Conservation (phyloP, 2,797 vertebrate species). For the Euphonia xanthogaster region DNA sequence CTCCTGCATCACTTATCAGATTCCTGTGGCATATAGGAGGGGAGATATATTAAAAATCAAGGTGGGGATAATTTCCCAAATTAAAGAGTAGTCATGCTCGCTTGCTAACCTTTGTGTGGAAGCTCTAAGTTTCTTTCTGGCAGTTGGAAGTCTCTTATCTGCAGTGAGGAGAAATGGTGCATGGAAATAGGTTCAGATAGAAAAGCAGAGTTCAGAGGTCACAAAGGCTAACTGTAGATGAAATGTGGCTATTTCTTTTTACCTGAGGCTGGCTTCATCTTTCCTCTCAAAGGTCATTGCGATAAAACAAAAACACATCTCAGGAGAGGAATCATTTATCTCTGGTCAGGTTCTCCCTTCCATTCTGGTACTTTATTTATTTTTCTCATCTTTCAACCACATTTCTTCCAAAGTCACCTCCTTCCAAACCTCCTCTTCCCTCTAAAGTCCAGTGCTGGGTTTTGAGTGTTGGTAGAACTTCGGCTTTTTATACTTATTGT, state of each 20-base stretch:
- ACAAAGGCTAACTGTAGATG: conserved; percentile 85
- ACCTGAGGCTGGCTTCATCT: conserved; percentile 89
- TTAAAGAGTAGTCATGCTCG: conserved; percentile 32
- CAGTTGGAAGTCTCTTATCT: conserved; percentile 79
- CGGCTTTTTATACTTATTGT: not conserved
- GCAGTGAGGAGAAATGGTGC: conserved; percentile 76
- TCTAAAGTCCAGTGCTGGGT: not conserved
- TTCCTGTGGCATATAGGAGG: not conserved
- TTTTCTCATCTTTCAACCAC: not conserved
- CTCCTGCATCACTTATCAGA: not conserved
- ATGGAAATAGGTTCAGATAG: conserved; percentile 89
- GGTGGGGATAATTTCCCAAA: not conserved
- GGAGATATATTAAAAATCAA: not conserved
- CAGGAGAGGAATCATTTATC: conserved; percentile 68
- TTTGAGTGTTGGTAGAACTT: not conserved
- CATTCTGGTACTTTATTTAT: conserved; percentile 65
- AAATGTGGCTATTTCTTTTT: conserved; percentile 94
- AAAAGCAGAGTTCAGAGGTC: conserved; percentile 89
- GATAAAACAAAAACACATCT: conserved; percentile 81
- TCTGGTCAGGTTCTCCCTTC: conserved; percentile 41
- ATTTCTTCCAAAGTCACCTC: not conserved
- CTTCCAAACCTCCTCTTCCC: not conserved
- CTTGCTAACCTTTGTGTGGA: conserved; percentile 73
- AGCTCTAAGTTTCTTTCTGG: conserved; percentile 77
- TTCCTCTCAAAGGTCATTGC: conserved; percentile 85